A percentile compares a stretch with the other conserved stretches of the same genome.
phyloP scores from a whole-genome alignment of 2,888 invertebrate species.

The Azorinus chamasolen region DNA sequence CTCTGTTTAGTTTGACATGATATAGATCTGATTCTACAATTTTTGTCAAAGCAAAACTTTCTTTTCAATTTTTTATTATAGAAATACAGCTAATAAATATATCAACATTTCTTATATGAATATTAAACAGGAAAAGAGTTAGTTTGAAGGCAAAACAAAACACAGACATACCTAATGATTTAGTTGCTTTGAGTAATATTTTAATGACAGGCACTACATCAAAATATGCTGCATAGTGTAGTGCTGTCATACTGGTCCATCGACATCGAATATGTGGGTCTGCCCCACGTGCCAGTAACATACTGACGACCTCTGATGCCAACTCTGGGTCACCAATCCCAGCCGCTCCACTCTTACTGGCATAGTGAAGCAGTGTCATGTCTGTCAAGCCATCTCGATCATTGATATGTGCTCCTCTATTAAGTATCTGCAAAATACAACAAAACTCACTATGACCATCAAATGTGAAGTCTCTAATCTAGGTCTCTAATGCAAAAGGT shows the following conservation, averaged over 20 bases:
- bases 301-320: slow-evolving; percentile 78
- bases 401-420: slow-evolving; percentile 87
- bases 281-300: slow-evolving; percentile 85
- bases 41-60: too few species aligned
- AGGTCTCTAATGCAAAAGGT: too few species aligned
- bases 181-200: slow-evolving; percentile 84
- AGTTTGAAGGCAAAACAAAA: too few species aligned
- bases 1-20: too few species aligned
- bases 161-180: slow-evolving; percentile 80
- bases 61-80: too few species aligned
- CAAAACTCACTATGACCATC: too few species aligned
- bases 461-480: too few species aligned
- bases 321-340: slow-evolving; percentile 86
- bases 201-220: slow-evolving; percentile 87
- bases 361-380: slow-evolving; percentile 88
- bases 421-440: slow-evolving; percentile 84
- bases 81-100: too few species aligned
- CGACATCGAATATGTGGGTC: slow-evolving; percentile 87
- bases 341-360: slow-evolving; percentile 87
- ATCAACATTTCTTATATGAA: too few species aligned
- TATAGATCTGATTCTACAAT: too few species aligned
- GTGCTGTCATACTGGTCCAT: slow-evolving; percentile 88
- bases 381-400: slow-evolving; percentile 88
- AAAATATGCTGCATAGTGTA: slow-evolving; percentile 88
- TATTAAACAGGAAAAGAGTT: too few species aligned